phyloP scores from a whole-genome alignment of 2,797 vertebrate genomes.

The Coregonus ussuriensis region DNA sequence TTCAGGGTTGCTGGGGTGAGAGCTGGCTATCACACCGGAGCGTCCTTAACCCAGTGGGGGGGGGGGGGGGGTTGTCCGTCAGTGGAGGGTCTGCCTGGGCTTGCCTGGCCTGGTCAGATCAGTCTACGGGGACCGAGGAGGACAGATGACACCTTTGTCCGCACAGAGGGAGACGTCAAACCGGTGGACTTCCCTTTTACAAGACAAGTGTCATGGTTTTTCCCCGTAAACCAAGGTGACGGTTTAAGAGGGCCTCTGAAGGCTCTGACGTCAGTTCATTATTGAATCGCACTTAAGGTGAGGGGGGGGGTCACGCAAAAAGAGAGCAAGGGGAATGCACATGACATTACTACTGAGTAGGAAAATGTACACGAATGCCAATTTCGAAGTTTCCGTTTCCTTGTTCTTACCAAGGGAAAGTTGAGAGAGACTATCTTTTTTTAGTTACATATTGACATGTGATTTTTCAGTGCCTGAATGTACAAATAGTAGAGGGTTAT shows the following conservation, averaged over 20 bases:
- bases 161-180: conserved; percentile 51
- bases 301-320: conserved; percentile 45
- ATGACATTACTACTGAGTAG: conserved; percentile 80
- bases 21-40: conserved; percentile 77
- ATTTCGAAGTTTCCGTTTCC: conserved; percentile 78
- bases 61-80: no score
- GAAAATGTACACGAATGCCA: conserved; percentile 77
- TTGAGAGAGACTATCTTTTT: conserved; percentile 81
- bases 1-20: conserved; percentile 80
- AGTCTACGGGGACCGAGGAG: conserved; percentile 19
- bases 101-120: no score
- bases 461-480: conserved; percentile 85
- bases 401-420: conserved; percentile 77
- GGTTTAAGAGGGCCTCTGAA: conserved; percentile 53
- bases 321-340: conserved; percentile 58
- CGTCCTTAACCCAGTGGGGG: not conserved
- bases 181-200: conserved; percentile 62
- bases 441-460: conserved; percentile 84
- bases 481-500: conserved; percentile 84
- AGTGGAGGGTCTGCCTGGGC: no score
- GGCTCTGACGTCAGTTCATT: conserved; percentile 57
- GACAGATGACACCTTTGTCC: conserved; percentile 43
- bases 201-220: conserved; percentile 59
- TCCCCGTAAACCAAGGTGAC: conserved; percentile 59
- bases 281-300: conserved; percentile 54